Base-by-base conservation (phyloP, 2,888 invertebrate genomes). In the Endomychus coccineus region DNA sequence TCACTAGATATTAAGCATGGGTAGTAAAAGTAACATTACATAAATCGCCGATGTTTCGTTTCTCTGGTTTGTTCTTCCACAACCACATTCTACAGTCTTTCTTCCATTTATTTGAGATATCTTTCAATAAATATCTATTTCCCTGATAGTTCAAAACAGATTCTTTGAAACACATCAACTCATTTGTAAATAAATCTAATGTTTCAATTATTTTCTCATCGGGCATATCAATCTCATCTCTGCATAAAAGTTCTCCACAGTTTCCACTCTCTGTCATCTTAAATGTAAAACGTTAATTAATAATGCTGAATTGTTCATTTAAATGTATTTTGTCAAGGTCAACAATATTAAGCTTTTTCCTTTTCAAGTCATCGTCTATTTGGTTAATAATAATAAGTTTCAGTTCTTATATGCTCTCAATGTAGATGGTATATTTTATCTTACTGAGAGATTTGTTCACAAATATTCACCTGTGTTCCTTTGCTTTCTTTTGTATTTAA, bases 21-120 rank as follows among this genome's bases (percentile, higher is more conserved):
- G 21, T 19, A 19, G n/a, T n/a, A 7, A 35, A 35, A 3, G 10
- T 13, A 36, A 34, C 25, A 14, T 27, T 33, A 23, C 25, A 24
- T 15, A 39, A 38, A 13, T 31, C 34, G 9, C 25, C 33, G 10
- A 38, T 22, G 13, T 36, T 38, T n/a, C 11, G n/a, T 7, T 2
- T 15, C 12, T 4, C 12, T 4, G 27, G 25, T 21, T 54, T 45
- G 33, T 60, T 62, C 42, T 73, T 73, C 73, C 73, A 81, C 34
- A 81, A 61, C 69, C 80, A 81, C 68, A 71, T 80, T 51, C 80
- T 67, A 44, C 78, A 79, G 51, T 80, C 80, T 57, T 80, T 80
- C 55, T 80, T 80, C 78, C 79, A 80, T 41, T 72, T 70, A 52
- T 70, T 70, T 1, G 80, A 77, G 39, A 80, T 77, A 53, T 80